Evolutionary conservation across 2,888 invertebrate genomes (phyloP), one percentile per base, ranked within the genome.

Genomic region (Parnassius glacialis): DNA sequence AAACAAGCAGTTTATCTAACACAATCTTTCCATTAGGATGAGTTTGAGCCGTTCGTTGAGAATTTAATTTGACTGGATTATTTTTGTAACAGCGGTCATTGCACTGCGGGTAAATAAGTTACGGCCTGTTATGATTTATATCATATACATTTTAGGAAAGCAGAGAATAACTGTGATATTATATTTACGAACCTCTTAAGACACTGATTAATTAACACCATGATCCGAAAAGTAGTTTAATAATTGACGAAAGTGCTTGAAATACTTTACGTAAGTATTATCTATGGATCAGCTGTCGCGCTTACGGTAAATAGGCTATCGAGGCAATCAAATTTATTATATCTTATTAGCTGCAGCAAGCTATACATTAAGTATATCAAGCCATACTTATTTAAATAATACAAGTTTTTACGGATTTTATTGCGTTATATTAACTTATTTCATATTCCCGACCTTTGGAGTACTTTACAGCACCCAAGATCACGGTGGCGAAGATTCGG

Each of bases 11-110:
- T 43, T 11, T 41, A 25, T 16, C 54, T 44, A 59, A 55, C 44
- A 42, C 41, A 47, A 43, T 42, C 57, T 53, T 57, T 53, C 57
- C 53, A 62, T 57, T 57, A 62, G 57, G 41, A 52, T 34, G 45
- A 52, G 53, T 55, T 52, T 59, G 59, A 63, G 56, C 52, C 55
- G 63, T 57, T 61, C 62, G 62, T 73, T 77, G 65, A 64, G 58
- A 62, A 55, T 59, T 65, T 65, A 65, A 66, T 75, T 76, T 72
- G 69, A 72, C 70, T 61, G 67, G 72, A 74, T 34, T 79, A 83
- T 83, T 81, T 81, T 78, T 73, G 69, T 70, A 68, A 61, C 65
- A 63, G 68, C 73, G 75, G 74, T 78, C 78, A 70, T 71, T 75
- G 78, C 73, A 67, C 74, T 59, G 52, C 51, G 52, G 52, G 20